Base-by-base conservation (phyloP, 1,140 invertebrate genomes). In the Pseudachorutes palmiensis region DNA sequence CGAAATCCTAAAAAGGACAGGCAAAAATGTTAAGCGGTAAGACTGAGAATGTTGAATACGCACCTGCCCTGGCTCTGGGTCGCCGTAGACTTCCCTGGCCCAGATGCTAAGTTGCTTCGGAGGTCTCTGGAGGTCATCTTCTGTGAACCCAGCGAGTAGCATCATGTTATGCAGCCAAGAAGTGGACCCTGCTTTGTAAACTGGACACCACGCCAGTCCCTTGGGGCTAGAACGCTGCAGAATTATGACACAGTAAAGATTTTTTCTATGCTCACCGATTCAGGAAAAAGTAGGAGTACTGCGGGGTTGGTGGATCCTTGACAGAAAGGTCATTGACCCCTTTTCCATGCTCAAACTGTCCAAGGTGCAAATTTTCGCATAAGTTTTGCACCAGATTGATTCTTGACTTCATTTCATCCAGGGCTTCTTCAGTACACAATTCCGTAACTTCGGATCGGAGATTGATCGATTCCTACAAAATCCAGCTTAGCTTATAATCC, bases 171-270 rank as follows among this genome's bases (percentile, higher is more conserved):
- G 80, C 70, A 84, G 79, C 81, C 81, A 83, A 0, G 77, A 78
- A 16, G 82, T 79, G 66, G 80, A 82, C 16, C 78, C 83, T 19
- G 81, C 80, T 76, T 84, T 84, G 67, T 82, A 84, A 51, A 84
- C 76, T 14, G 83, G 83, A 69, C 83, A 84, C 80, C 81, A 84
- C 0, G 80, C 79, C 55, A 84, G 65, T 31, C 76, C 74, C 64
- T 64, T 33, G 1, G 62, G 30, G 9, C 69, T 70, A 58, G 22
- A 32, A 64, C 22, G 41, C n/a, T 2, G 19, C 36, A 41, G n/a
- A n/a, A n/a, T n/a, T n/a, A n/a, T n/a, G n/a, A n/a, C n/a, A n/a
- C n/a, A n/a, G n/a, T n/a, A n/a, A n/a, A n/a, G n/a, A n/a, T n/a
- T n/a, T n/a, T n/a, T n/a, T n/a, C n/a, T n/a, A n/a, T n/a, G n/a